These are phyloP conservation scores for Poecilia velifera DNA, from an alignment of 2,797 vertebrate genomes.

Conservation along the genomic window DNA sequence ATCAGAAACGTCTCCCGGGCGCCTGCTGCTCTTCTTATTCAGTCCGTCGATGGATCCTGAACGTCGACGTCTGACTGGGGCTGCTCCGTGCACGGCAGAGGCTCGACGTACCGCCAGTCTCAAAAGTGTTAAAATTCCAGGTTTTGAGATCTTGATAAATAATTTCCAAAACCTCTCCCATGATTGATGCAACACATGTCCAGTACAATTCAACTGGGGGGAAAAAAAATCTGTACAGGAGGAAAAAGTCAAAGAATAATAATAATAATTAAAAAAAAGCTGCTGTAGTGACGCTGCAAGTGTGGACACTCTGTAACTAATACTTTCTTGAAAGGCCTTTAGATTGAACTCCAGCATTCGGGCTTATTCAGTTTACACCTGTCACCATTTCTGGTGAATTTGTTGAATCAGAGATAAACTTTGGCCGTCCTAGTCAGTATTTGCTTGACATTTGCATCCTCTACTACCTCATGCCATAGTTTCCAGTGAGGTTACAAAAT, in stretches of 20 bases:
- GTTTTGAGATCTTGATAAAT: not conserved
- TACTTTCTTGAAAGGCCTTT: not conserved
- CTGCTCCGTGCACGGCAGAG: constrained; percentile 5
- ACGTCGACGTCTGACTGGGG: constrained; percentile 21
- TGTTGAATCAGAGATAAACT: not conserved
- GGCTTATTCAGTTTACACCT: not conserved
- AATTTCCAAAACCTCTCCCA: not conserved
- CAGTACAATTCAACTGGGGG: not conserved
- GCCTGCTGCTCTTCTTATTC: constrained; percentile 5
- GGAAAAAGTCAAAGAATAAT: not conserved
- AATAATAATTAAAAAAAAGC: not conserved
- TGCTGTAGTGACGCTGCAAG: not conserved
- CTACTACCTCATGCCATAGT: not conserved
- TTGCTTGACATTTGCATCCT: not conserved
- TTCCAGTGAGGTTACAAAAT: not conserved
- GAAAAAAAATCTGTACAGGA: not conserved
- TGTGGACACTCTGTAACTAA: not conserved
- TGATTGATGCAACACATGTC: not conserved
- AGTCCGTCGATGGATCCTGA: constrained; percentile 23
- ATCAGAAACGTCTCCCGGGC: constrained; percentile 1
- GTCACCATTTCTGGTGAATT: not conserved
- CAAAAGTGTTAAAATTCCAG: constrained; percentile 1
- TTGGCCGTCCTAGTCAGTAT: not conserved
- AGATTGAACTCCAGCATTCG: not conserved
- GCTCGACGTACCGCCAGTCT: constrained; percentile 5